A percentile compares a stretch with the other conserved stretches of the same genome.
Evolutionary conservation across 2,113 vertebrate genomes (phyloP).

Genomic region (Cebus imitator): DNA sequence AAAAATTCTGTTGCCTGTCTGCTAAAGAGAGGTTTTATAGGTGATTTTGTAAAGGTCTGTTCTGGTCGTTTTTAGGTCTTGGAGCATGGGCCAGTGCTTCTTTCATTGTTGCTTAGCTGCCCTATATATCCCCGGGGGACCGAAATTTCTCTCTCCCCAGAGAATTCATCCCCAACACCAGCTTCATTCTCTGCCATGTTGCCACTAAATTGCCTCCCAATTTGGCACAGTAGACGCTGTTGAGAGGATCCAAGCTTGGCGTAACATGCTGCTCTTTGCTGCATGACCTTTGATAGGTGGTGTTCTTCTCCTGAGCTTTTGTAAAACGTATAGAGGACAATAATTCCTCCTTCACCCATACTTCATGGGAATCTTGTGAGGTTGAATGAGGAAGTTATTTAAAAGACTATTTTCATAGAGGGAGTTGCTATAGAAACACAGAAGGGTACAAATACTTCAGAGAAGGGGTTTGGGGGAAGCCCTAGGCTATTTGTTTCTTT

Average conservation of each 20-base stretch:
- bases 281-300: conserved; percentile 6
- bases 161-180: background rate
- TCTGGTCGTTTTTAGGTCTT: background rate
- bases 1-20: background rate
- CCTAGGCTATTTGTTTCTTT: conserved; percentile 50
- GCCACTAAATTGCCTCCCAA: background rate
- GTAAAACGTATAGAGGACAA: conserved; percentile 21
- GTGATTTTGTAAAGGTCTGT: background rate
- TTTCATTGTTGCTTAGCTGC: conserved; percentile 1
- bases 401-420: conserved; percentile 53
- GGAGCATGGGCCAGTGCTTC: background rate
- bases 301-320: conserved; percentile 59
- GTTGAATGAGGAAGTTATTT: conserved; percentile 59
- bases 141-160: conserved; percentile 18
- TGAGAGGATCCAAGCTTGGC: background rate
- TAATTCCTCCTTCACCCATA: background rate
- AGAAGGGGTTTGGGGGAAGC: background rate
- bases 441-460: conserved; percentile 8
- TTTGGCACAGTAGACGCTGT: background rate
- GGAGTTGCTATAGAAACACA: conserved; percentile 67
- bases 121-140: background rate
- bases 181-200: background rate
- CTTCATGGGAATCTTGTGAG: background rate
- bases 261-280: background rate
- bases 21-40: background rate